Conservation (phyloP, 1,140 invertebrate species). For the Cydia pomonella region DNA sequence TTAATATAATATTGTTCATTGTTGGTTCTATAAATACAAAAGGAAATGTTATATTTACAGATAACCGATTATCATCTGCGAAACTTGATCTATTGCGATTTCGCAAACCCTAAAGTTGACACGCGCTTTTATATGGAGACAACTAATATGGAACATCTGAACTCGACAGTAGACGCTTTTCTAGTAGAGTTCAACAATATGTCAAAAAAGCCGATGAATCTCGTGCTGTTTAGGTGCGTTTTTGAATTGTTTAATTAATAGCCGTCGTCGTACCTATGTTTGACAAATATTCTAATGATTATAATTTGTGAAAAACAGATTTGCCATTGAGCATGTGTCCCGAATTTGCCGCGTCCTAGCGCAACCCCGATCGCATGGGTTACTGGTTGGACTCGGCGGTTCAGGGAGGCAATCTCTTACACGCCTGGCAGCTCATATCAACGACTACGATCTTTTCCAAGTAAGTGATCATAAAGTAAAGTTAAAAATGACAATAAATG, state of each 20-base stretch:
- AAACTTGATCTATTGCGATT: conserved; percentile 96
- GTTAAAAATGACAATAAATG: too few species aligned
- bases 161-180: conserved; percentile 92
- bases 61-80: conserved; percentile 90
- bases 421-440: conserved; percentile 95
- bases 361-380: conserved; percentile 92
- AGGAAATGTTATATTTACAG: conserved; percentile 62
- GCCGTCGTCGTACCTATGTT: not conserved
- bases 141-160: conserved; percentile 89
- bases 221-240: conserved; percentile 91
- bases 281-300: not conserved
- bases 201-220: conserved; percentile 98
- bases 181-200: conserved; percentile 97
- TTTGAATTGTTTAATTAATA: not conserved
- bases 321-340: conserved; percentile 97
- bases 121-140: conserved; percentile 94
- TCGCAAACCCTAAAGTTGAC: conserved; percentile 96
- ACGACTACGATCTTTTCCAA: conserved; percentile 94
- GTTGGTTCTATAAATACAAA: conserved; percentile 13
- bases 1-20: not conserved
- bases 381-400: conserved; percentile 94
- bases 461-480: conserved; percentile 39
- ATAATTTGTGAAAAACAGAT: conserved; percentile 80
- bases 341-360: conserved; percentile 95
- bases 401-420: conserved; percentile 95